Conservation (phyloP, 2,888 invertebrate genomes). For the Acleris sparsana region DNA sequence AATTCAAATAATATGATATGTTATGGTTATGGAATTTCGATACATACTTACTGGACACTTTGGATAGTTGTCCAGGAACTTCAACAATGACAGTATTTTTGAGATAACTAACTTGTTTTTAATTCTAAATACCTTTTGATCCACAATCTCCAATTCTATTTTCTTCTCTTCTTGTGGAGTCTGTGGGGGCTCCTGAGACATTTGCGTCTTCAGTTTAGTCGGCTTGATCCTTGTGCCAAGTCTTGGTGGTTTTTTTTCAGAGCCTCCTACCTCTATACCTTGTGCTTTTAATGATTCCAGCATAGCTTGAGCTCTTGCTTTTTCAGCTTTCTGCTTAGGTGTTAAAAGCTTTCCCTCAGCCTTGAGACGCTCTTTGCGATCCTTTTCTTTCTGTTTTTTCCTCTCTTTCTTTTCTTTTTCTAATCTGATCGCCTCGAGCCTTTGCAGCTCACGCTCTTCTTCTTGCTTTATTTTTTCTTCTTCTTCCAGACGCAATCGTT, state of each 20-base stretch:
- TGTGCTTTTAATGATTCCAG: slow-evolving; percentile 94
- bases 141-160: slow-evolving; percentile 78
- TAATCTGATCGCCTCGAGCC: slow-evolving; percentile 88
- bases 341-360: slow-evolving; percentile 98
- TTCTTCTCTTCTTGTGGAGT: slow-evolving; percentile 77
- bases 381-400: slow-evolving; percentile 96
- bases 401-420: slow-evolving; percentile 95
- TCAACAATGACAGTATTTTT: no score
- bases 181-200: slow-evolving; percentile 81
- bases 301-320: slow-evolving; percentile 94
- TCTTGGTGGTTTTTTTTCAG: slow-evolving; percentile 84
- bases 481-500: slow-evolving; percentile 87
- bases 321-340: slow-evolving; percentile 96
- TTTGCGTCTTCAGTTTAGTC: slow-evolving; percentile 86
- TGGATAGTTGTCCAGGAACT: no score
- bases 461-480: slow-evolving; percentile 90
- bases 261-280: slow-evolving; percentile 91
- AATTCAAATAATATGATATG: no score
- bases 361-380: slow-evolving; percentile 95
- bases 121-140: slow-evolving; percentile 65
- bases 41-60: no score
- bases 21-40: no score
- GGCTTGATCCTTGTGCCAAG: slow-evolving; percentile 90
- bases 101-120: no score
- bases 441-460: slow-evolving; percentile 89